Evolutionary conservation across 2,888 invertebrate species (phyloP), one percentile per base, ranked within the genome.

Genomic region (Conus canariensis): DNA sequence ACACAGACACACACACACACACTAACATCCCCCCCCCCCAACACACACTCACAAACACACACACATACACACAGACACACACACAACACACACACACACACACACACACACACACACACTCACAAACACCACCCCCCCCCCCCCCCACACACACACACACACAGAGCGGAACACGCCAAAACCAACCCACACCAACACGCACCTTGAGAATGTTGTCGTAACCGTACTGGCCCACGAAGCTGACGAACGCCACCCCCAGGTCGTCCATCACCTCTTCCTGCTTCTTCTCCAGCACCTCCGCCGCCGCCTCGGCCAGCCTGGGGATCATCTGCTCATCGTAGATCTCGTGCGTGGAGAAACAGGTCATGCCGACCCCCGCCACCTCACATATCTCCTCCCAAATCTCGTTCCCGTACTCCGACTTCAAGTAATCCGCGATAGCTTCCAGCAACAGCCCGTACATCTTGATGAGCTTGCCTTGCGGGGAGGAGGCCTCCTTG

Each of bases 381-480:
- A 94, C 98, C 91, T 98, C 97, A 90, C 99, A 97, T 92, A 99
- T 98, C 95, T 98, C 98, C 94, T 98, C 98, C 99, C 99, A 99
- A 94, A 98, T 97, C 90, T 98, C 98, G 95, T 99, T 99, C 0
- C 99, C 99, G 96, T 99, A 99, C n/a, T 98, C 98, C 94, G 98
- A 97, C 92, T 98, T 98, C 95, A 99, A 98, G 97, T 98, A 99
- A 96, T 98, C 98, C 94, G 98, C 98, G 97, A 99, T 97, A 96
- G 99, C 98, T 96, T 99, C 99, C 94, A 99, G 97, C 82, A 99
- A 97, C 92, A 99, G 97, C 70, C 99, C 99, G 97, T 99, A 99
- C 99, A 99, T 99, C 94, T 92, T 25, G 58, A 45, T 74, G 90
- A 22, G 82, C 0, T 19, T 10, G 82, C 45, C 58, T 7, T 58